phyloP scores from a whole-genome alignment of 2,113 vertebrate genomes.

The Antigone vipio region DNA sequence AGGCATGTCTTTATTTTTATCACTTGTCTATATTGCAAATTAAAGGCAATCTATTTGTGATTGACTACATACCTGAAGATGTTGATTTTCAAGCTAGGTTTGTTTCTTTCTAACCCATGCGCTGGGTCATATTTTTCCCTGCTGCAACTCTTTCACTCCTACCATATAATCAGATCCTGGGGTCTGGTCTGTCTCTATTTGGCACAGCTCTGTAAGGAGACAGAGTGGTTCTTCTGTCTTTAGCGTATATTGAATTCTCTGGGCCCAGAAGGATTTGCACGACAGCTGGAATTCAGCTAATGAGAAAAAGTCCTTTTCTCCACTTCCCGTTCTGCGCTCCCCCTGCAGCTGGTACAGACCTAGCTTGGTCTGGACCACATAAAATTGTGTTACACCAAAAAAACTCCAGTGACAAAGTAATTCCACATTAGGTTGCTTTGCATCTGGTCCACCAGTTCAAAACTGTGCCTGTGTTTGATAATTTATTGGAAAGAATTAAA shows the following conservation, averaged over 20 bases:
- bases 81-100: neutral
- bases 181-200: neutral
- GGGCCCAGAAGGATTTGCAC: neutral
- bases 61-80: neutral
- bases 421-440: neutral
- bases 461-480: neutral
- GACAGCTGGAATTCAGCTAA: constrained; percentile 28
- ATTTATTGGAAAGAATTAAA: neutral
- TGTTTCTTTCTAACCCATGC: neutral
- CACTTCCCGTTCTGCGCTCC: neutral
- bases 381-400: neutral
- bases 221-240: neutral
- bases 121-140: neutral
- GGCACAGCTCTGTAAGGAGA: neutral
- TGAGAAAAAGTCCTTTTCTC: neutral
- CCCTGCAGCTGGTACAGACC: neutral
- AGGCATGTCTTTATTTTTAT: neutral
- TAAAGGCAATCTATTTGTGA: neutral
- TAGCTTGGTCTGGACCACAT: neutral
- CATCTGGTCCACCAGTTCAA: neutral
- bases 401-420: neutral
- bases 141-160: neutral
- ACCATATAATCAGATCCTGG: neutral
- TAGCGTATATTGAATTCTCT: neutral
- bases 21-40: neutral